Evolutionary conservation across 2,888 invertebrate genomes (phyloP).

Genomic region (Odontothrips loti): DNA sequence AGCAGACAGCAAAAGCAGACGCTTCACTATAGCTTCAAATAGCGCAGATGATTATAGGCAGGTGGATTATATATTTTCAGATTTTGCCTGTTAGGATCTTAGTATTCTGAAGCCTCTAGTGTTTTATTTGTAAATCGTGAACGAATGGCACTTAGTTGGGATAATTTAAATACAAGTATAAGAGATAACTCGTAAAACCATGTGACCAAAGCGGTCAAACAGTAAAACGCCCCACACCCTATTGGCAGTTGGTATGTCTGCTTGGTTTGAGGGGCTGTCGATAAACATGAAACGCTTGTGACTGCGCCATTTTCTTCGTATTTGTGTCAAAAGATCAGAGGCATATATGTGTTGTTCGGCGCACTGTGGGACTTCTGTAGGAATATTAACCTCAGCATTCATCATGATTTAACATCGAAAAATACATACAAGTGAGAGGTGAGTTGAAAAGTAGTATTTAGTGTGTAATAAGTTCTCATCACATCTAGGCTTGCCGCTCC

Average conservation of each 20-base stretch:
- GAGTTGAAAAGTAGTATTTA: not conserved
- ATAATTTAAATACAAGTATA: too few species aligned
- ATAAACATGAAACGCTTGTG: not conserved
- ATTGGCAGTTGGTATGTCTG: not conserved
- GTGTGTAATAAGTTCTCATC: not conserved
- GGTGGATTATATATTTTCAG: too few species aligned
- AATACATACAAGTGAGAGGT: too few species aligned
- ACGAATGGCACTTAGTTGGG: too few species aligned
- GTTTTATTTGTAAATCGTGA: too few species aligned
- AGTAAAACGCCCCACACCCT: too few species aligned
- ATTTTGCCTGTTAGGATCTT: too few species aligned
- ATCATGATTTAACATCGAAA: not conserved
- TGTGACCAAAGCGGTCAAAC: too few species aligned
- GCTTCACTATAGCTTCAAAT: not conserved
- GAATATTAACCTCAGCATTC: not conserved
- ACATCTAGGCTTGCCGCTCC: conserved; percentile 3
- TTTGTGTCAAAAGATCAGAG: conserved; percentile 4
- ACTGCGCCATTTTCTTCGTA: conserved; percentile 22
- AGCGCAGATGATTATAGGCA: too few species aligned
- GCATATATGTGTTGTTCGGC: not conserved
- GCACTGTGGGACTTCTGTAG: too few species aligned
- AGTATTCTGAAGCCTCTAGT: too few species aligned
- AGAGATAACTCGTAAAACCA: too few species aligned
- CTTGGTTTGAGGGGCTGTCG: not conserved
- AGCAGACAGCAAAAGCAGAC: not conserved